Percentiles rank a stretch among this genome's conserved stretches.
Evolutionary conservation across 2,797 vertebrate genomes (phyloP).

Genomic region (Carapus acus): DNA sequence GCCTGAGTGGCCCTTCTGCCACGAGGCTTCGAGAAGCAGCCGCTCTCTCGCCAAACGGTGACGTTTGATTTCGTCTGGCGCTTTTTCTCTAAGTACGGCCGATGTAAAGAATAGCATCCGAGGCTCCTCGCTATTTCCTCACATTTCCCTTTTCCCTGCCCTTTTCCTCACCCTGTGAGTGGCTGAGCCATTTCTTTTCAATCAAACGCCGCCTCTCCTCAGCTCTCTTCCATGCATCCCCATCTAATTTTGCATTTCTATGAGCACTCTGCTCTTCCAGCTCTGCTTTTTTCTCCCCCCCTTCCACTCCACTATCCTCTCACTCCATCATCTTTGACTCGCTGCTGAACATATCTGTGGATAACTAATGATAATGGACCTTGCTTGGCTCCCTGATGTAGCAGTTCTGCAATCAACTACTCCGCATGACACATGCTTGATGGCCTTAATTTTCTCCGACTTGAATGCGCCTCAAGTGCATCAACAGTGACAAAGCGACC

Average conservation of each 20-base stretch:
- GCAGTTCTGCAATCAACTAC: constrained; percentile 65
- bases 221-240: constrained; percentile 23
- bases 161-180: not conserved
- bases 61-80: constrained; percentile 61
- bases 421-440: constrained; percentile 53
- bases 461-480: constrained; percentile 55
- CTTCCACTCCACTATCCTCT: constrained; percentile 21
- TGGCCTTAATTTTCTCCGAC: constrained; percentile 64
- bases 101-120: constrained; percentile 55
- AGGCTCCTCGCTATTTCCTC: constrained; percentile 45
- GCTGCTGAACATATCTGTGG: constrained; percentile 50
- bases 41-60: constrained; percentile 60
- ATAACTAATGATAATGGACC: constrained; percentile 68
- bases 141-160: not conserved
- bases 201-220: constrained; percentile 13
- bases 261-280: not conserved
- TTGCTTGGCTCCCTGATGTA: constrained; percentile 59
- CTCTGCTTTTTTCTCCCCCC: constrained; percentile 6
- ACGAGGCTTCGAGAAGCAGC: constrained; percentile 38
- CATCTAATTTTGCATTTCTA: constrained; percentile 13
- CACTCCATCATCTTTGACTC: constrained; percentile 50
- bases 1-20: constrained; percentile 44
- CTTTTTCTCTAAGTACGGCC: constrained; percentile 44
- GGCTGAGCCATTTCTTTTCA: constrained; percentile 32
- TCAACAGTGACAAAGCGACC: constrained; percentile 39